A percentile compares a stretch with the other conserved stretches of the same genome.
These are phyloP conservation scores for Larimichthys crocea DNA, from an alignment of 2,113 vertebrate species.

Conservation along the genomic window DNA sequence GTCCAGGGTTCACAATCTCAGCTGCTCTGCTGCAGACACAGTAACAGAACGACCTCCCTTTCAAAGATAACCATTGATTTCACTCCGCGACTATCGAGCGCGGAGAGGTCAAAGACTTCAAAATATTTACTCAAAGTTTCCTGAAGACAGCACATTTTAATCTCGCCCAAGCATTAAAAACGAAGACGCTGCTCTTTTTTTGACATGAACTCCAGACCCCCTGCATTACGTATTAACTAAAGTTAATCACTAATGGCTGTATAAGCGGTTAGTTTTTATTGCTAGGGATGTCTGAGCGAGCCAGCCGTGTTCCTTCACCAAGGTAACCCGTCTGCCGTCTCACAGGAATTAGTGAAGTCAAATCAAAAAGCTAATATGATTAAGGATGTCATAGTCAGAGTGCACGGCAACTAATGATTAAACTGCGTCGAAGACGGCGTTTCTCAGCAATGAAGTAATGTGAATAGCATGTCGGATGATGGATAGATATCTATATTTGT, in stretches of 20 bases:
- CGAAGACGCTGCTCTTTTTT: background rate
- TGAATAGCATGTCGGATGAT: background rate
- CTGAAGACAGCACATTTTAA: background rate
- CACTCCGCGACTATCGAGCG: background rate
- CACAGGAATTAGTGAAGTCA: slow-evolving; percentile 45
- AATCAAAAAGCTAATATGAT: slow-evolving; percentile 67
- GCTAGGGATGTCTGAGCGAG: slow-evolving; percentile 61
- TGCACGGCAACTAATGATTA: slow-evolving; percentile 58
- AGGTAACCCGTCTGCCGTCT: slow-evolving; percentile 56
- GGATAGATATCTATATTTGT: background rate
- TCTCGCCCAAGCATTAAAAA: background rate
- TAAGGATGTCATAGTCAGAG: slow-evolving; percentile 28
- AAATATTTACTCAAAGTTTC: slow-evolving; percentile 7
- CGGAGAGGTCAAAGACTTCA: slow-evolving; percentile 15
- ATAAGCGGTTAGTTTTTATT: slow-evolving; percentile 75
- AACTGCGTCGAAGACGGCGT: slow-evolving; percentile 29
- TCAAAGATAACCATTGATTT: slow-evolving; percentile 22
- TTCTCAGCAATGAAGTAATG: slow-evolving; percentile 68
- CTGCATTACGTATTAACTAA: slow-evolving; percentile 66
- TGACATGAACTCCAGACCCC: slow-evolving; percentile 7
- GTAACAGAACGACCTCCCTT: background rate
- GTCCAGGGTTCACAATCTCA: slow-evolving; percentile 38
- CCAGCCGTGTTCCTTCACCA: slow-evolving; percentile 59
- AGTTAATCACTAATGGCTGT: slow-evolving; percentile 44
- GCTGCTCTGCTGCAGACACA: background rate